These are phyloP conservation scores for Carpatolechia fugitivella DNA, from an alignment of 2,888 invertebrate genomes.

Conservation along the genomic window DNA sequence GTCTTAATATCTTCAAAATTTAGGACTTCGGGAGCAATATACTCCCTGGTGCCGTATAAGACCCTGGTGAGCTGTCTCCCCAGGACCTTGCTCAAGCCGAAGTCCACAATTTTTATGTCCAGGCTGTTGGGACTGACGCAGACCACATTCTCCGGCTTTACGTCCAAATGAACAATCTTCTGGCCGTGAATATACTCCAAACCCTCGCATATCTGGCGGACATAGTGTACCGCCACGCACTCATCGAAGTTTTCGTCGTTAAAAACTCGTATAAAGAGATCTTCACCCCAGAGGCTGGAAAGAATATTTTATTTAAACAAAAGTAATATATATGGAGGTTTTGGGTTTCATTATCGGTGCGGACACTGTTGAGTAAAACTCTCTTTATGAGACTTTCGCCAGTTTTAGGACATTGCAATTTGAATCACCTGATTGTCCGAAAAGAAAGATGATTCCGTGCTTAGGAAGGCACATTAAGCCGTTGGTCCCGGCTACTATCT, in stretches of 20 bases:
- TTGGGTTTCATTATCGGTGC: background rate
- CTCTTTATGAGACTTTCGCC: too few relatives aligned
- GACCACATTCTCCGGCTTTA: conserved; percentile 98
- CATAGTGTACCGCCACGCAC: conserved; percentile 86
- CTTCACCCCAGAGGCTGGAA: conserved; percentile 93
- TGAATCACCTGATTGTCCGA: too few relatives aligned
- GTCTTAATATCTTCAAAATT: conserved; percentile 93
- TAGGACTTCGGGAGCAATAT: conserved; percentile 95
- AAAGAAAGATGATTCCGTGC: too few relatives aligned
- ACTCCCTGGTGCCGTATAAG: conserved; percentile 94
- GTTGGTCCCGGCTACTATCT: too few relatives aligned
- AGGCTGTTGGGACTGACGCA: conserved; percentile 91
- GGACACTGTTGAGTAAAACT: background rate
- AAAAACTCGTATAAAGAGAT: conserved; percentile 95
- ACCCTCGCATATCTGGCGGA: conserved; percentile 94
- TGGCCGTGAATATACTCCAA: conserved; percentile 93
- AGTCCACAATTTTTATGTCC: conserved; percentile 95
- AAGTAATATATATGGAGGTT: background rate
- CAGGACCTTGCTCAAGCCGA: conserved; percentile 84
- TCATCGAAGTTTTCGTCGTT: conserved; percentile 93
- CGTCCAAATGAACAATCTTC: conserved; percentile 91
- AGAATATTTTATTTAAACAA: background rate
- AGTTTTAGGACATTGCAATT: too few relatives aligned
- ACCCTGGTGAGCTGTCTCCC: conserved; percentile 36
- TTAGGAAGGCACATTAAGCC: too few relatives aligned